Evolutionary conservation across 2,888 invertebrate species (phyloP).

Genomic region (Eristalis pertinax): DNA sequence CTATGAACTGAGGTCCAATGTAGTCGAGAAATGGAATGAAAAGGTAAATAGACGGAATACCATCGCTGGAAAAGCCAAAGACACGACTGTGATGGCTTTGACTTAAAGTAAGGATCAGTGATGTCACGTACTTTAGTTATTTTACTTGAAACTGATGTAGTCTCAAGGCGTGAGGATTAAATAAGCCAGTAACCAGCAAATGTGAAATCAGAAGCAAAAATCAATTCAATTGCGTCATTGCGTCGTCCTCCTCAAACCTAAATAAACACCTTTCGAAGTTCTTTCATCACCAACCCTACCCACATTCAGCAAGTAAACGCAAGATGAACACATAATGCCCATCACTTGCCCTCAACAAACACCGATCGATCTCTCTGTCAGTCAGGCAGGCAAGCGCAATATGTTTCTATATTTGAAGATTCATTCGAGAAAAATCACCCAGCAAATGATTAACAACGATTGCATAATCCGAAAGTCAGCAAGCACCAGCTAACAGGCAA

Average conservation of each 20-base stretch:
- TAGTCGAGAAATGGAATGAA: too few species aligned
- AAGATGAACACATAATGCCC: neutral
- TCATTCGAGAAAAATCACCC: slow-evolving; percentile 23
- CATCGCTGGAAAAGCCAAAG: neutral
- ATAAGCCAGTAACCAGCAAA: too few species aligned
- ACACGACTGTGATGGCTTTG: too few species aligned
- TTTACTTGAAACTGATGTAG: too few species aligned
- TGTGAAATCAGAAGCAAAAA: too few species aligned
- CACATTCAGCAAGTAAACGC: neutral
- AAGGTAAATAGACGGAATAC: too few species aligned
- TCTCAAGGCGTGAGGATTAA: too few species aligned
- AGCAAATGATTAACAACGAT: slow-evolving; percentile 22
- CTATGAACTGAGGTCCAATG: neutral
- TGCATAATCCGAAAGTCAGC: slow-evolving; percentile 64
- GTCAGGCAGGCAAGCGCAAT: slow-evolving; percentile 9
- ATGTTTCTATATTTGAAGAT: slow-evolving; percentile 60
- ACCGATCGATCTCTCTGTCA: neutral
- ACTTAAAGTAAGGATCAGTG: too few species aligned
- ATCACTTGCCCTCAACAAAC: slow-evolving; percentile 18
- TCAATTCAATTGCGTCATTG: too few species aligned
- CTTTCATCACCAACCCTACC: neutral
- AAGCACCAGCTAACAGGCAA: neutral
- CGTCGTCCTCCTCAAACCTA: neutral
- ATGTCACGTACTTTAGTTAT: too few species aligned
- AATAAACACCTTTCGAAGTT: neutral